A percentile compares a stretch with the other conserved stretches of the same genome.
phyloP scores from a whole-genome alignment of 2,888 invertebrate species.

The Tubulanus polymorphus region DNA sequence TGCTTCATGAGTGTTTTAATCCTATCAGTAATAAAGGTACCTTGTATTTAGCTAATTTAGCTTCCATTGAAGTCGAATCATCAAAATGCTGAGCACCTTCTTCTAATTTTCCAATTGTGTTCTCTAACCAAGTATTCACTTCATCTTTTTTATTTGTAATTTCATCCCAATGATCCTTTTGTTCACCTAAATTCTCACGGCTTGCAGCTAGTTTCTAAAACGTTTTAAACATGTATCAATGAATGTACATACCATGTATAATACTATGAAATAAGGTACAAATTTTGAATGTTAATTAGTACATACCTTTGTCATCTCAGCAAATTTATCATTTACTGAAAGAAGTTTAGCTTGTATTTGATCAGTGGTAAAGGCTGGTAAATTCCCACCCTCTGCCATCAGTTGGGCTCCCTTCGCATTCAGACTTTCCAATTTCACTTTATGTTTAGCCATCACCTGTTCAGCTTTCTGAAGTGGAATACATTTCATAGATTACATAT shows the following conservation, averaged over 20 bases:
- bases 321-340: no score
- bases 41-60: constrained; percentile 75
- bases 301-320: no score
- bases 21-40: constrained; percentile 41
- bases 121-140: constrained; percentile 76
- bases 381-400: constrained; percentile 41
- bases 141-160: constrained; percentile 82
- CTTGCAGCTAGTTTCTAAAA: constrained; percentile 69
- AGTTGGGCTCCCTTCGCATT: constrained; percentile 59
- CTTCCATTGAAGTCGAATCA: constrained; percentile 76
- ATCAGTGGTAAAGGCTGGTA: constrained; percentile 38
- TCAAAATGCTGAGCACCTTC: constrained; percentile 72
- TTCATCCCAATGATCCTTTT: constrained; percentile 88
- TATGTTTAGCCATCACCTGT: constrained; percentile 44
- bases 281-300: no score
- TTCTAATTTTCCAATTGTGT: constrained; percentile 73
- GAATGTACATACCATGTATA: no score
- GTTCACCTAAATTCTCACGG: constrained; percentile 78
- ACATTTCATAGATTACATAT: no score
- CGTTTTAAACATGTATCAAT: no score
- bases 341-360: no score
- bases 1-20: no score
- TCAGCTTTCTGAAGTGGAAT: constrained; percentile 49
- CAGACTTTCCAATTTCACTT: constrained; percentile 64
- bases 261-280: no score